Conservation (phyloP, 2,888 invertebrate species). For the Melinopterus prodromus region DNA sequence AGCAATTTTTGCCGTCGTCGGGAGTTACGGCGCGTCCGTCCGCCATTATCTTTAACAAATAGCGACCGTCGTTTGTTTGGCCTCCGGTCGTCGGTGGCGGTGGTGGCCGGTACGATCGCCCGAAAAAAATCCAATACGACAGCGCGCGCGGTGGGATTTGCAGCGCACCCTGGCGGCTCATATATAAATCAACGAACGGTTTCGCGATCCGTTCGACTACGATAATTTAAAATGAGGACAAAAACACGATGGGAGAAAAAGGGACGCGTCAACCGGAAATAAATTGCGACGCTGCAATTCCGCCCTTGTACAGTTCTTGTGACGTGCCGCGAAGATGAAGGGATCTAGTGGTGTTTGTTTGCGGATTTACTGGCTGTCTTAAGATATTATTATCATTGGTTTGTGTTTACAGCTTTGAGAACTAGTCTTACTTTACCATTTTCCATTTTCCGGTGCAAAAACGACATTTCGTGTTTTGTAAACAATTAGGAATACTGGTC, state of each 20-base stretch:
- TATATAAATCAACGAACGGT: background rate
- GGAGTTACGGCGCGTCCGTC: constrained; percentile 4
- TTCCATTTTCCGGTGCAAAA: too few species aligned
- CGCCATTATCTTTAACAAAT: constrained; percentile 4
- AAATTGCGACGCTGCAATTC: background rate
- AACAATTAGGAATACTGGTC: too few species aligned
- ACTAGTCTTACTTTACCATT: too few species aligned
- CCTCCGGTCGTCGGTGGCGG: background rate
- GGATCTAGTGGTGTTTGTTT: background rate
- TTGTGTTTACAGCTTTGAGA: too few species aligned
- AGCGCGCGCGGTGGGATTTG: background rate
- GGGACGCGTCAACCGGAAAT: background rate
- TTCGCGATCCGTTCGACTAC: background rate
- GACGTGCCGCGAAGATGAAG: background rate
- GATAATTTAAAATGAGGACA: background rate
- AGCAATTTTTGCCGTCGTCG: background rate
- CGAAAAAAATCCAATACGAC: background rate
- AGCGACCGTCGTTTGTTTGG: background rate
- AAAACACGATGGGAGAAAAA: constrained; percentile 4
- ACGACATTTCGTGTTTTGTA: too few species aligned
- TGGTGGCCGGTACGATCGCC: background rate
- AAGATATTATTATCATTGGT: background rate
- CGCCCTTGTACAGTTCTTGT: background rate
- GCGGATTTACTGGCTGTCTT: background rate
- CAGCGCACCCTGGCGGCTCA: background rate